Conservation (phyloP, 2,797 vertebrate species). For the Propithecus deckenii region DNA sequence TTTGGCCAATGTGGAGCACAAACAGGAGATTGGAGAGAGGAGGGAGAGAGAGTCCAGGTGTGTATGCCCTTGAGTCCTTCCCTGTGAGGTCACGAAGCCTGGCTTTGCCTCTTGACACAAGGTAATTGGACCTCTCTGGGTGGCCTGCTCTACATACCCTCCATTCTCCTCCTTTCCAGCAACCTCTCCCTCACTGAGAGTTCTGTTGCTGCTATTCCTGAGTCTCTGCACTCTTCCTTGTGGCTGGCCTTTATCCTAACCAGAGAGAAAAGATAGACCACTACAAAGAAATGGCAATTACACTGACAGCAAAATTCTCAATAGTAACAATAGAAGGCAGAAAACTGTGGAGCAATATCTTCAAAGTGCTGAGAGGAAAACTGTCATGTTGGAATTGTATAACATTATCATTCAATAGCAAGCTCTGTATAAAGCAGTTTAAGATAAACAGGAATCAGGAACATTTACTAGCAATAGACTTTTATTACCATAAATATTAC, state of each 20-base stretch:
- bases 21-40: background rate
- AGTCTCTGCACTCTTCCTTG: background rate
- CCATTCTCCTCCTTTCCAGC: background rate
- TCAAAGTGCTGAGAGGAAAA: slow-evolving; percentile 5
- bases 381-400: background rate
- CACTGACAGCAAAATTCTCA: slow-evolving; percentile 19
- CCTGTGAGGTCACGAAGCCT: background rate
- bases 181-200: background rate
- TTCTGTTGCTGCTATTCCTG: background rate
- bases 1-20: background rate
- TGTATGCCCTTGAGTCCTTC: background rate
- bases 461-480: background rate
- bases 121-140: background rate
- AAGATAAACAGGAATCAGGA: slow-evolving; percentile 42
- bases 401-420: background rate
- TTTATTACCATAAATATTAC: background rate
- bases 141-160: background rate
- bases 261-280: slow-evolving; percentile 8
- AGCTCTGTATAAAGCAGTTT: background rate
- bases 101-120: background rate
- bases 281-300: slow-evolving; percentile 43
- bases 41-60: background rate
- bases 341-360: background rate
- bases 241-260: background rate
- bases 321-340: slow-evolving; percentile 4